Base-by-base conservation (phyloP, 2,888 invertebrate species). In the Drosophila buzzatii region DNA sequence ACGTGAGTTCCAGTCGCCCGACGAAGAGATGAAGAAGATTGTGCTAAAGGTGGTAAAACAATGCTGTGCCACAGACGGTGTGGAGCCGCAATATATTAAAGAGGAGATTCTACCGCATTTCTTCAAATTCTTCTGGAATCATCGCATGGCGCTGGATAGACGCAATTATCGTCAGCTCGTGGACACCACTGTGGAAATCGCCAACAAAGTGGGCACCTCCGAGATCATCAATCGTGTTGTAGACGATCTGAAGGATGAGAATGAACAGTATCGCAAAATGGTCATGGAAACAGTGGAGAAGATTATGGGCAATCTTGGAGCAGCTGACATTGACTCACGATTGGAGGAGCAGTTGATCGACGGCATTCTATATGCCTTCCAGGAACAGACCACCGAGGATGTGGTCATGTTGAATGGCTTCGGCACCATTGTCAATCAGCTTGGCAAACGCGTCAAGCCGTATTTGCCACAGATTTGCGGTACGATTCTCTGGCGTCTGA, bases 1-100 rank as follows among this genome's bases (percentile, higher is more conserved):
- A 89, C 96, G 99, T 93, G 99, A 99, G 94, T 99, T 99, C 93
- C 99, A 99, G 94, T 99, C 99, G 66, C 99, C 99, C 0, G 99
- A 99, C 93, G 99, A 99, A 93, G 99, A 99, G 95, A 99, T 99
- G 99, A 99, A 99, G 93, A 99, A 99, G 93, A 99, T 99, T 94
- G 99, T 99, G 0, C 94, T 99, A 77, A 99, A 99, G 95, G 97
- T 99, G 73, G 99, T 99, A 70, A 99, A 99, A 93, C 99, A 99
- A 94, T 99, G 99, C 94, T 99, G 99, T 92, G 99, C 98, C 12
- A 99, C 99, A 0, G 99, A 99, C 93, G 99, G 99, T 96, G 99
- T 99, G 59, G 99, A 99, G 93, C 96, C 99, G 0, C 98, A 99
- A 91, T 99, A 99, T 91, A 99, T 99, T 82, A 99, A 99, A 94